Evolutionary conservation across 2,888 invertebrate species (phyloP).

Genomic region (Congeria kusceri): DNA sequence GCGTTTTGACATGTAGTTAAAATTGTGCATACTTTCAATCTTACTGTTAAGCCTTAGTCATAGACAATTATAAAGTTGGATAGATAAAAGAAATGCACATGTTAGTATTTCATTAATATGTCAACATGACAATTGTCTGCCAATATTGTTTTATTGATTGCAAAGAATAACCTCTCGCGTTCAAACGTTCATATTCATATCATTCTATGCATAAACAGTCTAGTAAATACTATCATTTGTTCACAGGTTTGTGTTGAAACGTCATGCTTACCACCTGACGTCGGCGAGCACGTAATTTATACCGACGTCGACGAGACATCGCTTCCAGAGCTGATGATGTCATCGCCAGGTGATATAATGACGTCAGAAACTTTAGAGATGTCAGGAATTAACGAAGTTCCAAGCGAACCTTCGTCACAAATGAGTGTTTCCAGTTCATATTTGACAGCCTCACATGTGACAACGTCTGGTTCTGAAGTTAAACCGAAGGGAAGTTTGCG

Average conservation of each 20-base stretch:
- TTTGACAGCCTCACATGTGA: not conserved
- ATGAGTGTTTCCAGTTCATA: not conserved
- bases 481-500: constrained; percentile 9
- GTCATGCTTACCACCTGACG: constrained; percentile 17
- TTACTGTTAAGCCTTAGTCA: no score
- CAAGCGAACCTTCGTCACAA: constrained; percentile 1
- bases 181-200: no score
- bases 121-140: no score
- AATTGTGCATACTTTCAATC: no score
- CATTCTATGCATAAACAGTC: no score
- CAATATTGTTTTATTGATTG: no score
- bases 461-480: not conserved
- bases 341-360: not conserved
- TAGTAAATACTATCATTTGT: not conserved
- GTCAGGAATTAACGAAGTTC: constrained; percentile 11
- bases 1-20: no score
- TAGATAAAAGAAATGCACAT: no score
- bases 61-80: no score
- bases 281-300: constrained; percentile 3
- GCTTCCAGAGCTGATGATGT: not conserved
- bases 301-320: not conserved
- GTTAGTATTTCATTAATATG: no score
- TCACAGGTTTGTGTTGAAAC: constrained; percentile 45
- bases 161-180: no score
- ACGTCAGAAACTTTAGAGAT: constrained; percentile 5